Percentiles rank a stretch among this genome's conserved stretches.
These are phyloP conservation scores for Nycticryphes semicollaris DNA, from an alignment of 2,113 vertebrate species.

Conservation along the genomic window DNA sequence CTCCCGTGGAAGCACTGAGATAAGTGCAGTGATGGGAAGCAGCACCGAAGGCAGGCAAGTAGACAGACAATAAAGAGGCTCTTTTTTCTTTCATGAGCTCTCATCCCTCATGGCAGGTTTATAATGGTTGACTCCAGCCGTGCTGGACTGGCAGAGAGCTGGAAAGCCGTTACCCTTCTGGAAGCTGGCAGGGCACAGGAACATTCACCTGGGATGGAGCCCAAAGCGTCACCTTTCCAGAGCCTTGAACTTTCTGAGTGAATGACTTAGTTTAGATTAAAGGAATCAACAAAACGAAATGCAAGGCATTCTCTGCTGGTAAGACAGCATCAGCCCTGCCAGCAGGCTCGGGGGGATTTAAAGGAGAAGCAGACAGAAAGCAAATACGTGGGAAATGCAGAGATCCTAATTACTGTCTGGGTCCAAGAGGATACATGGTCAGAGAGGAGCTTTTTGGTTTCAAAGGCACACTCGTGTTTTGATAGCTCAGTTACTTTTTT, in stretches of 20 bases:
- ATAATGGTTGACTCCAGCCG: neutral
- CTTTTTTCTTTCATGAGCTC: constrained; percentile 4
- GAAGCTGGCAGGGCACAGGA: constrained; percentile 14
- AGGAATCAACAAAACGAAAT: constrained; percentile 42
- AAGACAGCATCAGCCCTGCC: neutral
- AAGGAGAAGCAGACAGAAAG: constrained; percentile 12
- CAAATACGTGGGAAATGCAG: neutral
- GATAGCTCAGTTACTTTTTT: neutral
- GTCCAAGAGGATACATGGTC: neutral
- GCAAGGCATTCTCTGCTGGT: constrained; percentile 16
- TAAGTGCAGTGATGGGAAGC: neutral
- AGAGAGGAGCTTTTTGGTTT: neutral
- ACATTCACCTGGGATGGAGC: constrained; percentile 24
- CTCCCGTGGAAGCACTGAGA: neutral
- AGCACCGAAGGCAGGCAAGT: neutral
- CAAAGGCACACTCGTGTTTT: neutral
- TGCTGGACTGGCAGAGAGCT: neutral
- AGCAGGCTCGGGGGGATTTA: neutral
- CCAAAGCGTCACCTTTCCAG: constrained; percentile 16
- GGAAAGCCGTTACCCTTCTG: neutral
- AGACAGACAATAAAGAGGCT: constrained; percentile 39
- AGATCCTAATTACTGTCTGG: neutral
- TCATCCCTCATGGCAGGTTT: constrained; percentile 30
- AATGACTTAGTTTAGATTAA: constrained; percentile 61
- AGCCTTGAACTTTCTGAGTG: constrained; percentile 41